Base-by-base conservation (phyloP, 2,797 vertebrate species). In the Bradypodion ventrale region DNA sequence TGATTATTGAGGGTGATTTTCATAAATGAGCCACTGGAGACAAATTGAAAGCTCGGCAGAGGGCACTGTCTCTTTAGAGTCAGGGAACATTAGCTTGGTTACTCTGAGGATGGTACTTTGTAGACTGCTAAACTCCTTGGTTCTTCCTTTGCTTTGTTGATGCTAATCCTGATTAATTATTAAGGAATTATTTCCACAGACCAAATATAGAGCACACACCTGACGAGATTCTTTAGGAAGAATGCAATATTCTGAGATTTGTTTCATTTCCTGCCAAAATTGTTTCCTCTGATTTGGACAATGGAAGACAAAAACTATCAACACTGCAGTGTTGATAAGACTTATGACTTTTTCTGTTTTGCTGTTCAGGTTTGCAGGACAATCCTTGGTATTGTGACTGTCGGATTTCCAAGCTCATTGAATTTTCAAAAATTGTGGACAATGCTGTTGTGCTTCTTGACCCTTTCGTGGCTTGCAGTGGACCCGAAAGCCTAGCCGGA, bases 321-420 rank as follows among this genome's bases (percentile, higher is more conserved):
- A 19, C 7, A 52, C 70, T 29, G 1, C 52, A 29, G 25, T 85
- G 21, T n/a, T 60, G 83, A 23, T 8, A 72, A 85, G 5, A 62
- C 52, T n/a, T 0, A 0, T 1, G 2, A 8, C 9, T 32, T 56
- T 1, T 4, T 8, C 9, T 68, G 49, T 44, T 32, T 60, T 77
- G 78, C 77, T 72, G 0, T 84, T 86, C 77, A 99, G 99, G 98
- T 91, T 95, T 99, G 21, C 98, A 99, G 93, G 98, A 99, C 92
- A 99, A 99, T 87, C 97, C 97, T 2, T 99, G 99, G 98, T 96
- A 96, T 92, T 99, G 99, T 83, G 98, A 99, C 94, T 99, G 99
- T 83, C 97, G 96, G 87, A 97, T 99, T 93, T 99, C 98, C 82
- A 99, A 98, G 89, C 84, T 99, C 70, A 97, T 99, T 1, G 97